Base-by-base conservation (phyloP, 2,113 vertebrate species). In the Pungitius pungitius region DNA sequence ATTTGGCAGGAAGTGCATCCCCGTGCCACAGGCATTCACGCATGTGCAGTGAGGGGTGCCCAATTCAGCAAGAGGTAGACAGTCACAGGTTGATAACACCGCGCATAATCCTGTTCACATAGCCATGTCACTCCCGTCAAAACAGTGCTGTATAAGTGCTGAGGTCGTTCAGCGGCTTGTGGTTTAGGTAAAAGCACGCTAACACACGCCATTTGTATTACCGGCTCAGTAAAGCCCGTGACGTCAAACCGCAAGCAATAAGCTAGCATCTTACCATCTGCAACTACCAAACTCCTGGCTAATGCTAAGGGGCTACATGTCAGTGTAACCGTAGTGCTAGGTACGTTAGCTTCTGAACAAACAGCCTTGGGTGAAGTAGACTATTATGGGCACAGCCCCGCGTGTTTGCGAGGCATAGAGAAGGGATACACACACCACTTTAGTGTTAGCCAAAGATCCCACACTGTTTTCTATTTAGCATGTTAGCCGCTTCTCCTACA, bases 1-100 rank as follows among this genome's bases (percentile, higher is more conserved):
- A 77, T 91, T 65, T 91, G 59, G 76, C 89, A 91, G 82, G 85
- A 90, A 87, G 77, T 78, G 12, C 30, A 49, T 43, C 37, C n/a
- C 33, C 30, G 49, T 52, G 56, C 60, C 59, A 77, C 77, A 78
- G 72, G 43, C 51, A 30, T 22, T 11, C 24, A 71, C 22, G 63
- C 80, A 78, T 85, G 86, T 84, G 85, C 80, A 78, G 17, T 52
- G 22, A 18, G 4, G 5, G 42, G 65, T 42, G n/a, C 79, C 62
- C 63, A 81, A 77, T 82, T 55, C 12, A 61, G 74, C 80, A 87
- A 79, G 40, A 39, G 60, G 75, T 52, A 72, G 45, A 40, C 47
- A 63, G 63, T 43, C 51, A 59, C 77, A 85, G 77, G 59, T 78
- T 73, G 74, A 72, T 49, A 69, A 47, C 26, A 62, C 7, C 11